A percentile compares a stretch with the other conserved stretches of the same genome.
Evolutionary conservation across 2,797 vertebrate species (phyloP).

Genomic region (Glossophaga mutica): DNA sequence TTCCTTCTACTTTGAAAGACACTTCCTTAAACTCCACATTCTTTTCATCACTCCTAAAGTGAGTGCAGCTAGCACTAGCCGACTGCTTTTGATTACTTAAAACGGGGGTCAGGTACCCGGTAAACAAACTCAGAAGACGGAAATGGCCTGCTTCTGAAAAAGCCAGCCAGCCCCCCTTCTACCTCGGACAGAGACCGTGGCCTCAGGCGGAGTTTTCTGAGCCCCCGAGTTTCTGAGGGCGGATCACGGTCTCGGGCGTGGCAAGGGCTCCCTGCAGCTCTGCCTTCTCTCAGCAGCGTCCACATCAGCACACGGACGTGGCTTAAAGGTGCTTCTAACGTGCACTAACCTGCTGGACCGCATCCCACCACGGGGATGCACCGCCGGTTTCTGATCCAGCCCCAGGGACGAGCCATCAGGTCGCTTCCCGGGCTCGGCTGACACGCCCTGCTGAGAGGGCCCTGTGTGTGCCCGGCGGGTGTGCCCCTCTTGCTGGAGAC

Average conservation of each 20-base stretch:
- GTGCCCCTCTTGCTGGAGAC: not conserved
- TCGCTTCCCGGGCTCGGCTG: not conserved
- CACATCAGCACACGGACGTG: rapidly evolving
- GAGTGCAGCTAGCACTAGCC: no score
- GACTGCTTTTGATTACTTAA: not conserved
- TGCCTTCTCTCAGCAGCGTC: not conserved
- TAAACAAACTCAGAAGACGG: not conserved
- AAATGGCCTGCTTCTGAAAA: not conserved
- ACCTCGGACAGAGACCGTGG: not conserved
- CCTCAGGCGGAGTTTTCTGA: not conserved
- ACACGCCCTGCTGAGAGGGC: not conserved
- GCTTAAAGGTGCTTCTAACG: not conserved
- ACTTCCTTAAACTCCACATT: not conserved
- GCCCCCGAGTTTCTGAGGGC: rapidly evolving
- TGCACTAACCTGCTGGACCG: rapidly evolving
- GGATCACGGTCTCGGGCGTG: no score
- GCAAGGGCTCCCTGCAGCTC: no score
- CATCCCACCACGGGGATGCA: rapidly evolving
- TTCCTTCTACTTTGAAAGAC: not conserved
- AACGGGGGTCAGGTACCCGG: not conserved
- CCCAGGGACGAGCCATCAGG: not conserved
- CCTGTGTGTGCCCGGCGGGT: rapidly evolving
- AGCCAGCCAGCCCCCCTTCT: not conserved
- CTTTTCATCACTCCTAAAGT: not conserved
- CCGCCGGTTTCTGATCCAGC: rapidly evolving